A percentile compares a stretch with the other conserved stretches of the same genome.
phyloP scores from a whole-genome alignment of 30 jellyfish, hydroid and myxozoan genomes.

The Chironex yamaguchii region DNA sequence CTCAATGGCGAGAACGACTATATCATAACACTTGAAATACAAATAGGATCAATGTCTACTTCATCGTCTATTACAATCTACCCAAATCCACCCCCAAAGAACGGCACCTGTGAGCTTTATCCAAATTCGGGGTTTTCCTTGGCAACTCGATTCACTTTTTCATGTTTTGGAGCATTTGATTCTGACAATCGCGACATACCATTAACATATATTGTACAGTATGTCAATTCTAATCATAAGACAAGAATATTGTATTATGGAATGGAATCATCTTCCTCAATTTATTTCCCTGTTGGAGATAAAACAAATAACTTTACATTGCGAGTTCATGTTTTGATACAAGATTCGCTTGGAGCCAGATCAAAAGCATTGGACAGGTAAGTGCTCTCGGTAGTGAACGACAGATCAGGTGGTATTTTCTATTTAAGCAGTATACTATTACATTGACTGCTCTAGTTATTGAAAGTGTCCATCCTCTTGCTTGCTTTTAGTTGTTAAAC shows the following conservation, averaged over 20 bases:
- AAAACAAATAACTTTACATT: background rate
- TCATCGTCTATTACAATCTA: too few species aligned
- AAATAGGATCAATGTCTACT: too few species aligned
- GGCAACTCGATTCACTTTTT: slow-evolving; percentile 55
- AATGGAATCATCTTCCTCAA: slow-evolving; percentile 27
- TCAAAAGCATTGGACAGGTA: slow-evolving; percentile 78
- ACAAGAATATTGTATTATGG: slow-evolving; percentile 79
- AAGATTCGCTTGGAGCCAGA: slow-evolving; percentile 83
- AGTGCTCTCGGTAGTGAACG: too few species aligned
- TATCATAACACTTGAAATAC: too few species aligned
- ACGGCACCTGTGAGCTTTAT: slow-evolving; percentile 74
- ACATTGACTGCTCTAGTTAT: too few species aligned
- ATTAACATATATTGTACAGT: slow-evolving; percentile 61
- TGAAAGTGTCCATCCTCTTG: too few species aligned
- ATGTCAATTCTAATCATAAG: slow-evolving; percentile 5
- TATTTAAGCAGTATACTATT: too few species aligned
- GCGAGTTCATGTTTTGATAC: slow-evolving; percentile 59
- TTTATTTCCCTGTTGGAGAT: slow-evolving; percentile 66
- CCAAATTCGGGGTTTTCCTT: slow-evolving; percentile 74
- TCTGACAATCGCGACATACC: slow-evolving; percentile 77
- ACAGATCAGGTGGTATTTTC: too few species aligned
- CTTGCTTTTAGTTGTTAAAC: too few species aligned
- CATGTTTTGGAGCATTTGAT: slow-evolving; percentile 80
- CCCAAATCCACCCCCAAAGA: slow-evolving; percentile 75
- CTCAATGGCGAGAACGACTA: too few species aligned